phyloP scores from a whole-genome alignment of 2,888 invertebrate species.

The Andrena hattorfiana region DNA sequence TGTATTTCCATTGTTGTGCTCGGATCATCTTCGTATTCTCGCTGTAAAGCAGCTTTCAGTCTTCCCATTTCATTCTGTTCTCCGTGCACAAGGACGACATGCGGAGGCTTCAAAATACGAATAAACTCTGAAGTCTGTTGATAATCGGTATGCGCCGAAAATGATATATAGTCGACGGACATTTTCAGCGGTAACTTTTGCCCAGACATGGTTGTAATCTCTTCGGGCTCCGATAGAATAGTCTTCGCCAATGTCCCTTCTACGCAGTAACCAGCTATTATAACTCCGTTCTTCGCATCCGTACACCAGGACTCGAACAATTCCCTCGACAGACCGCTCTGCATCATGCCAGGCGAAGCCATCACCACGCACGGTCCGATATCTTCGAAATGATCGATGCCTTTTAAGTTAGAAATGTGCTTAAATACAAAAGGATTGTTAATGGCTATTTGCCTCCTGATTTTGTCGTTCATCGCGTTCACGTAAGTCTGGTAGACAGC shows the following conservation, averaged over 20 bases:
- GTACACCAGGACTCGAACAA: constrained; percentile 99
- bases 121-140: constrained; percentile 99
- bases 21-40: constrained; percentile 96
- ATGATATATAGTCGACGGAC: constrained; percentile 99
- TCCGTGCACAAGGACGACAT: constrained; percentile 98
- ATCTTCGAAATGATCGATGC: constrained; percentile 99
- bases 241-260: constrained; percentile 96
- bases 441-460: constrained; percentile 97
- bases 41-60: constrained; percentile 95
- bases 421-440: constrained; percentile 99
- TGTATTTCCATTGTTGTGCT: constrained; percentile 94
- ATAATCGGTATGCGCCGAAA: constrained; percentile 99
- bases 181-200: constrained; percentile 98
- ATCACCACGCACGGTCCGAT: constrained; percentile 99
- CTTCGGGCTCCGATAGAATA: constrained; percentile 98
- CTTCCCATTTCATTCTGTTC: constrained; percentile 99
- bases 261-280: constrained; percentile 98
- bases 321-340: constrained; percentile 98
- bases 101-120: constrained; percentile 96
- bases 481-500: constrained; percentile 99
- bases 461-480: constrained; percentile 99
- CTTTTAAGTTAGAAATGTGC: constrained; percentile 98
- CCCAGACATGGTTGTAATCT: constrained; percentile 97
- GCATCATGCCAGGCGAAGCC: constrained; percentile 99
- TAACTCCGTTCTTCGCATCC: constrained; percentile 98